Conservation (phyloP, 1,140 invertebrate species). For the Pseudomyrmex dendroicus region DNA sequence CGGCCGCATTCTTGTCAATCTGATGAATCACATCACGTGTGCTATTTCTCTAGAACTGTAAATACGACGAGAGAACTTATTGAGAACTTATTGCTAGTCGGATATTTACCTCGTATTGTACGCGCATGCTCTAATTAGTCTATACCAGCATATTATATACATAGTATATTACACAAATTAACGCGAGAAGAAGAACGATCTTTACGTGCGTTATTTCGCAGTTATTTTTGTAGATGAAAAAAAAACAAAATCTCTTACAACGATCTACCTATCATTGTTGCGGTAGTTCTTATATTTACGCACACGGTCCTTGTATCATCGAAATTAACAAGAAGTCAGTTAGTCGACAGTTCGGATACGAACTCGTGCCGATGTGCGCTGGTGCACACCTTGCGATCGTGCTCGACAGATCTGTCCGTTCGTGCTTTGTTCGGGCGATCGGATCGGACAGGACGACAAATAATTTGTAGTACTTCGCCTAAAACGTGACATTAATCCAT, state of each 20-base stretch:
- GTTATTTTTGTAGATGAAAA: constrained; percentile 41
- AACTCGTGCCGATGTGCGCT: background rate
- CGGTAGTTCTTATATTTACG: constrained; percentile 16
- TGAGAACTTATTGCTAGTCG: constrained; percentile 25
- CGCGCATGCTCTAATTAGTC: background rate
- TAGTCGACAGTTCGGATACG: constrained; percentile 20
- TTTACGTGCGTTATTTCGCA: background rate
- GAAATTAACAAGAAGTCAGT: constrained; percentile 1
- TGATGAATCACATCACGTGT: constrained; percentile 9
- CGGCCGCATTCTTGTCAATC: background rate
- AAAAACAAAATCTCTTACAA: constrained; percentile 17
- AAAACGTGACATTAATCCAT: background rate
- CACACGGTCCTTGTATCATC: constrained; percentile 13
- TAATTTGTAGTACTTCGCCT: background rate
- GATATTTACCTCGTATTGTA: constrained; percentile 1
- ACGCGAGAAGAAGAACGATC: background rate
- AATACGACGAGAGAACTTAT: constrained; percentile 13
- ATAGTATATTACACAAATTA: background rate
- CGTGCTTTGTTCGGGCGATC: background rate
- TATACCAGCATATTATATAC: background rate
- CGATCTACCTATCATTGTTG: constrained; percentile 41
- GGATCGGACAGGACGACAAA: background rate
- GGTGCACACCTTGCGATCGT: background rate
- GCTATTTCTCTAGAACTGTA: background rate
- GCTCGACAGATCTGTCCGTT: background rate